Conservation (phyloP, 1,140 invertebrate species). For the Globodera ellingtonae region DNA sequence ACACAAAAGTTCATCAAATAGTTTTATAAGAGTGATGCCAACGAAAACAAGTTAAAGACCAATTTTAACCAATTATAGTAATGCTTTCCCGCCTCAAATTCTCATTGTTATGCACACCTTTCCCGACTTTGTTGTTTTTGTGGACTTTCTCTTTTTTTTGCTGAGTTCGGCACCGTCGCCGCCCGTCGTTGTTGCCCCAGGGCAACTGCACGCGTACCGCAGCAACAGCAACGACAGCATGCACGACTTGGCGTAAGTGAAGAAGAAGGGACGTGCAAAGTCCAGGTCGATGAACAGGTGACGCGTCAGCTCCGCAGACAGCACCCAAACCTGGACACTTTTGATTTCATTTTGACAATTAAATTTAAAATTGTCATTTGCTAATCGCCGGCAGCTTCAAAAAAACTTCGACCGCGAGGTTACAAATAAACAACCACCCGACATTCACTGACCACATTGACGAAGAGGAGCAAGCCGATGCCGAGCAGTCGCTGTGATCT, state of each 20-base stretch:
- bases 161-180: not conserved
- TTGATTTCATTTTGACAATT: not conserved
- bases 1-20: not conserved
- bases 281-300: constrained; percentile 53
- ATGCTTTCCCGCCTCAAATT: too few relatives aligned
- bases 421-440: not conserved
- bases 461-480: constrained; percentile 43
- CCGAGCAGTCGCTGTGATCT: constrained; percentile 31
- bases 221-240: constrained; percentile 50
- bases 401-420: too few relatives aligned
- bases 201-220: constrained; percentile 38
- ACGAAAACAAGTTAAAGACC: too few relatives aligned
- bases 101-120: not conserved
- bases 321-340: constrained; percentile 35
- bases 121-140: constrained; percentile 5
- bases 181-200: not conserved
- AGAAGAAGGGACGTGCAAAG: constrained; percentile 52
- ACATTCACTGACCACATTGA: constrained; percentile 41
- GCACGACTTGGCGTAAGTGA: constrained; percentile 50
- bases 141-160: not conserved
- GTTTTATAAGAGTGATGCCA: too few relatives aligned
- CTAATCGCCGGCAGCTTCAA: too few relatives aligned
- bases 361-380: too few relatives aligned
- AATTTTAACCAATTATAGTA: too few relatives aligned
- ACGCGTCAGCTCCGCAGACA: constrained; percentile 47